Percentiles rank a stretch among this genome's conserved stretches.
phyloP scores from a whole-genome alignment of 2,113 vertebrate species.

The Ictalurus punctatus region DNA sequence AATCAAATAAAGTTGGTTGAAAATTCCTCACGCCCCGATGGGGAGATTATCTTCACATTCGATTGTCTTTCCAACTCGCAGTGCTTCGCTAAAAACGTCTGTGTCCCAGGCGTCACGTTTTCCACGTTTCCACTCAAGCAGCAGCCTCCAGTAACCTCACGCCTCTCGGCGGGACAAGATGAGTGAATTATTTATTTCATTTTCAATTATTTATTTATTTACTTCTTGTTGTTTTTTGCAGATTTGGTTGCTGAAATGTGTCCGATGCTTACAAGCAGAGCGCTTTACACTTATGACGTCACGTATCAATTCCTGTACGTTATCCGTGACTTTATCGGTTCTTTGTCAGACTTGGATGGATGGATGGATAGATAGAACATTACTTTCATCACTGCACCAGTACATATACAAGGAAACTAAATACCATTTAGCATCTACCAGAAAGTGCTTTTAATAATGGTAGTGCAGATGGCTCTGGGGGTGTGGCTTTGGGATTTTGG shows the following conservation, averaged over 20 bases:
- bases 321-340: not conserved
- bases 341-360: not conserved
- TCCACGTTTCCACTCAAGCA: not conserved
- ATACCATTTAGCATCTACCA: no score
- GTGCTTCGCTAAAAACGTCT: slow-evolving; percentile 8
- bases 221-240: not conserved
- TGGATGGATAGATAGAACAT: not conserved
- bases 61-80: slow-evolving; percentile 32
- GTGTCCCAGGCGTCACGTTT: not conserved
- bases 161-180: not conserved
- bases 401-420: not conserved
- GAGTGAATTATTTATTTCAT: slow-evolving; percentile 22
- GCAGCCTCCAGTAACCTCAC: not conserved
- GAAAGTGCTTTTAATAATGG: no score
- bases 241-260: not conserved
- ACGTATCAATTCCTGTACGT: not conserved
- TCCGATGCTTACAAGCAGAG: not conserved
- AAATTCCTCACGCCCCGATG: slow-evolving; percentile 33
- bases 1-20: slow-evolving; percentile 42
- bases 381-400: no score
- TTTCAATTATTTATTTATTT: not conserved
- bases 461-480: not conserved
- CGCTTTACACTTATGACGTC: not conserved
- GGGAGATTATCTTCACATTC: slow-evolving; percentile 25
- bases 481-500: not conserved